phyloP scores from a whole-genome alignment of 2,888 invertebrate genomes.

The Catocala nupta region DNA sequence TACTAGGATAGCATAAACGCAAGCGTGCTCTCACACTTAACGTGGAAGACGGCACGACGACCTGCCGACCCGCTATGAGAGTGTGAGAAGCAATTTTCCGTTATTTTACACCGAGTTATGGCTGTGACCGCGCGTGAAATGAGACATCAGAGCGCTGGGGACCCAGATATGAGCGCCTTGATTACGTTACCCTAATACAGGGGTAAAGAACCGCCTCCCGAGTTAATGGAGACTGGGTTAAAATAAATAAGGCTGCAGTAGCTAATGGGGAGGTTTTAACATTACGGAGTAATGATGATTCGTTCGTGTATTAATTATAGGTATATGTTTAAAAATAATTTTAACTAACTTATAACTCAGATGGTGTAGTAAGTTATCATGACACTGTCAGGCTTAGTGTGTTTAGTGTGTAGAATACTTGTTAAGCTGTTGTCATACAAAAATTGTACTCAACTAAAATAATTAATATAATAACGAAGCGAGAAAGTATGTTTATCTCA shows the following conservation, averaged over 20 bases:
- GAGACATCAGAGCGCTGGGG: conserved; percentile 43
- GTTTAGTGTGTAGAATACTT: no score
- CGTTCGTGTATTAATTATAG: no score
- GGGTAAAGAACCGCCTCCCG: conserved; percentile 16
- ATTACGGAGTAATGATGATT: no score
- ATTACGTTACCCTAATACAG: conserved; percentile 41
- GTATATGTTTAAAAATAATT: no score
- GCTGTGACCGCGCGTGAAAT: conserved; percentile 54
- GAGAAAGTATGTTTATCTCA: no score
- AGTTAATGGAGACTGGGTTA: conserved; percentile 33
- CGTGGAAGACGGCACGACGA: conserved; percentile 23
- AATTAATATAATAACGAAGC: no score
- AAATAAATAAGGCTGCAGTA: conserved; percentile 19
- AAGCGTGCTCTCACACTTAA: conserved; percentile 29
- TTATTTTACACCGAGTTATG: conserved; percentile 56
- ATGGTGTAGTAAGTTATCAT: no score
- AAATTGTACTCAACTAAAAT: no score
- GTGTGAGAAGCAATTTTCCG: conserved; percentile 55
- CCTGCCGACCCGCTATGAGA: conserved; percentile 26
- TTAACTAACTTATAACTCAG: no score
- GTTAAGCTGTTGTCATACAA: no score
- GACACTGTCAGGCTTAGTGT: no score
- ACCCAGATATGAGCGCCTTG: conserved; percentile 39
- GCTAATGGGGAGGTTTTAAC: not conserved
- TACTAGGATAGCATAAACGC: conserved; percentile 14